phyloP scores from a whole-genome alignment of 1,140 invertebrate species.

The Neodiprion pinetum region DNA sequence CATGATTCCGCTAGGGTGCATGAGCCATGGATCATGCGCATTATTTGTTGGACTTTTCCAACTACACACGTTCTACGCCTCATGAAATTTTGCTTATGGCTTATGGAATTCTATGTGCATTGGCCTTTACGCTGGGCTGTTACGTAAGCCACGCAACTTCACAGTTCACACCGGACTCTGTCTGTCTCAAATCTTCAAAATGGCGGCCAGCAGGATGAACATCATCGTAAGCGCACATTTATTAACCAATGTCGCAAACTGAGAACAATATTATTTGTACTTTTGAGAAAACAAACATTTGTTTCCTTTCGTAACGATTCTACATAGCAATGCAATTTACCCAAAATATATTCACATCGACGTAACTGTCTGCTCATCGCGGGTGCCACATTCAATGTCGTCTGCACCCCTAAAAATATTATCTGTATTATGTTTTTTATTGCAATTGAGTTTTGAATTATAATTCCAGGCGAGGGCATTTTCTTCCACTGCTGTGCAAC shows the following conservation, averaged over 20 bases:
- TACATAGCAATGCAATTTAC: background rate
- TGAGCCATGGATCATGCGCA: too few relatives aligned
- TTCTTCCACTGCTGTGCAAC: constrained; percentile 59
- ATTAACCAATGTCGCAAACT: background rate
- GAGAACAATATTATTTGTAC: background rate
- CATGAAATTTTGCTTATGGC: too few relatives aligned
- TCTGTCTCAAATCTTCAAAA: constrained; percentile 21
- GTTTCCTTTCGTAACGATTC: constrained; percentile 18
- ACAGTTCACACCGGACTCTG: background rate
- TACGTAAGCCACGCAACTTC: too few relatives aligned
- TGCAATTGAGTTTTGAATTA: constrained; percentile 20
- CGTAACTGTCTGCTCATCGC: constrained; percentile 6
- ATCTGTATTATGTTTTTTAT: constrained; percentile 4
- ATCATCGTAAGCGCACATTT: constrained; percentile 35
- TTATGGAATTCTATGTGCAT: too few relatives aligned
- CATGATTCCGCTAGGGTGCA: too few relatives aligned
- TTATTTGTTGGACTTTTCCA: too few relatives aligned
- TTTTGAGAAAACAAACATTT: background rate
- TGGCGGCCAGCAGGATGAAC: constrained; percentile 39
- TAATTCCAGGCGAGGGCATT: constrained; percentile 51
- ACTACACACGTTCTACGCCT: too few relatives aligned
- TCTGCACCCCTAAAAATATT: background rate
- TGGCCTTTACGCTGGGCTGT: too few relatives aligned
- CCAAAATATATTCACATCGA: background rate
- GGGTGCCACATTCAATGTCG: background rate